These are phyloP conservation scores for Mormyrops attenuatus DNA, from an alignment of 2,797 vertebrate species.

Conservation along the genomic window DNA sequence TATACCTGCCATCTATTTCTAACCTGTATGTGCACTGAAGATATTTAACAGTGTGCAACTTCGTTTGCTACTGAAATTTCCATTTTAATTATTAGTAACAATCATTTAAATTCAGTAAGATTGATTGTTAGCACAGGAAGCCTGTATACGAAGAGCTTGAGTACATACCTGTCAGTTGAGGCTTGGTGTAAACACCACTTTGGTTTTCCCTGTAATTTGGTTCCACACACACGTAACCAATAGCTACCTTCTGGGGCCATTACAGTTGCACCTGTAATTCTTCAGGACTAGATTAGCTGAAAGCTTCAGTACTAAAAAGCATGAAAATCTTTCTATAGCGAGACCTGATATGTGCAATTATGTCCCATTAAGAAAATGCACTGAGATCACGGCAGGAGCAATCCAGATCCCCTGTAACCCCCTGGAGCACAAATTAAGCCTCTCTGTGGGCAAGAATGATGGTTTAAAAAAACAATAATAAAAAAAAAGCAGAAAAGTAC, in stretches of 20 bases:
- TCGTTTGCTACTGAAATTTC: not conserved
- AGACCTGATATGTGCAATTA: conserved; percentile 4
- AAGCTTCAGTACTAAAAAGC: not conserved
- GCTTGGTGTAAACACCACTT: not conserved
- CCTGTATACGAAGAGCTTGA: not conserved
- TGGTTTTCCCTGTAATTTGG: not conserved
- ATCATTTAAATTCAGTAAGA: not conserved
- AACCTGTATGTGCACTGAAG: not conserved
- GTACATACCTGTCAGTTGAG: not conserved
- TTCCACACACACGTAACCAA: not conserved
- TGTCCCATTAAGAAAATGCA: conserved; percentile 19
- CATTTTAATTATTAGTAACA: not conserved
- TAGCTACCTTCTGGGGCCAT: not conserved
- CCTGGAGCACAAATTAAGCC: conserved; percentile 50
- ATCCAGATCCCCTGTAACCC: conserved; percentile 39
- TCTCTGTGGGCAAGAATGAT: conserved; percentile 25
- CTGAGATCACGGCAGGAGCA: conserved; percentile 44
- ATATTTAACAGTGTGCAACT: not conserved
- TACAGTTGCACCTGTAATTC: not conserved
- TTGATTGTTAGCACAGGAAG: not conserved
- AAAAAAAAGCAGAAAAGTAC: conserved; percentile 48
- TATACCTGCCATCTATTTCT: not conserved
- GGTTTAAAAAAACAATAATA: conserved; percentile 49
- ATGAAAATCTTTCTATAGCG: not conserved
- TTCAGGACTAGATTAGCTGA: not conserved